Evolutionary conservation across 2,888 invertebrate genomes (phyloP), one percentile per base, ranked within the genome.

Genomic region (Nymphalis c-album): DNA sequence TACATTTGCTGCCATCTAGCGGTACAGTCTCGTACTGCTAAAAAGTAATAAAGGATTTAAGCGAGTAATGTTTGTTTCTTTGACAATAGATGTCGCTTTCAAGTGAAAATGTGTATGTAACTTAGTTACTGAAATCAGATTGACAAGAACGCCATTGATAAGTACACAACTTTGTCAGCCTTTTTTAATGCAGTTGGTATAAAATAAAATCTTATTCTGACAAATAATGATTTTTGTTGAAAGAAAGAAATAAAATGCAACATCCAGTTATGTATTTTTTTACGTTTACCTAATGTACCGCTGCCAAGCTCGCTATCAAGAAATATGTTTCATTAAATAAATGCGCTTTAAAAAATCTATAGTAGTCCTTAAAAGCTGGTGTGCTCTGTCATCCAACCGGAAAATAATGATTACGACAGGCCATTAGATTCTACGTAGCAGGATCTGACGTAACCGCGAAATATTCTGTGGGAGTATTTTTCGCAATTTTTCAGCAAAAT

Each of bases 401-500:
- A 55, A 61, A 62, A 66, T 66, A 55, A 62, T 58, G n/a, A 50
- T 40, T 53, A 63, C 35, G 58, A 60, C 61, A 61, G 59, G 50
- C 55, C 60, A 59, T 64, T 60, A 65, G 51, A 46, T 67, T 71
- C 68, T 71, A 71, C 70, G 73, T 67, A 66, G 64, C 66, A 65
- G 60, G 68, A 64, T 67, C 67, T 76, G 75, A 77, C 76, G 77
- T 76, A 76, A 75, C 64, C 55, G 47, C 63, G 67, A 74, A 73
- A 70, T 68, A 62, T 71, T 70, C 71, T 70, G 58, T 48, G 53
- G 60, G 65, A 70, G 73, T 70, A 73, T 77, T 80, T 81, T 81
- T 77, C 79, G 77, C 81, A 78, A 80, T 79, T 84, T 81, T 77
- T 77, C 78, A 75, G 80, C 77, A 77, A 31, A 81, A 78, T 80